phyloP scores from a whole-genome alignment of 2,113 vertebrate genomes.

The Microtus montanus region DNA sequence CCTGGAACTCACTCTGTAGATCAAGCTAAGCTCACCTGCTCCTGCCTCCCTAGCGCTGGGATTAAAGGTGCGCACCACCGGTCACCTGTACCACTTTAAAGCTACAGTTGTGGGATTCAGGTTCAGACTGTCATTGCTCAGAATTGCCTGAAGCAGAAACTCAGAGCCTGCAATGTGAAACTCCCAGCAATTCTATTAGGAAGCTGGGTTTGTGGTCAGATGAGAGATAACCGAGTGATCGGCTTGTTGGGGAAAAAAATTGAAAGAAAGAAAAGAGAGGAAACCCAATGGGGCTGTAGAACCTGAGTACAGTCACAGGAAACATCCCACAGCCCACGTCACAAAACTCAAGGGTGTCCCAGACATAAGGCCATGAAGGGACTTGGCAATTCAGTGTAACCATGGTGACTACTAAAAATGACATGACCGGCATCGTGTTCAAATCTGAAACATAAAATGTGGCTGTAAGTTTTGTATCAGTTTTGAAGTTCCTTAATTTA shows the following conservation, averaged over 20 bases:
- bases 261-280: neutral
- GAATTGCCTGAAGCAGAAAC: neutral
- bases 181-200: neutral
- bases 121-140: neutral
- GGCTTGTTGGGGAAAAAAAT: neutral
- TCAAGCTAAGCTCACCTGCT: neutral
- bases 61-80: no score
- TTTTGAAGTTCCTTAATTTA: constrained; percentile 7
- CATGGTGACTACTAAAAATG: neutral
- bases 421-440: neutral
- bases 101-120: neutral
- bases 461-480: neutral
- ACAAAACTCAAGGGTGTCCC: neutral
- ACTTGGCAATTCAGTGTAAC: neutral
- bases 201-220: neutral
- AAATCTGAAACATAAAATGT: neutral
- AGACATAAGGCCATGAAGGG: neutral
- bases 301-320: neutral
- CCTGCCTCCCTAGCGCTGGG: neutral
- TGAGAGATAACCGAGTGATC: neutral
- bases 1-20: neutral
- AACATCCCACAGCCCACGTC: neutral
- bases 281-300: neutral
- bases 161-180: neutral
- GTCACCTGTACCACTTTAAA: neutral